Evolutionary conservation across 92 coral and sea anemone genomes (phyloP), one percentile per base, ranked within the genome.

Genomic region (Muricea muricata): DNA sequence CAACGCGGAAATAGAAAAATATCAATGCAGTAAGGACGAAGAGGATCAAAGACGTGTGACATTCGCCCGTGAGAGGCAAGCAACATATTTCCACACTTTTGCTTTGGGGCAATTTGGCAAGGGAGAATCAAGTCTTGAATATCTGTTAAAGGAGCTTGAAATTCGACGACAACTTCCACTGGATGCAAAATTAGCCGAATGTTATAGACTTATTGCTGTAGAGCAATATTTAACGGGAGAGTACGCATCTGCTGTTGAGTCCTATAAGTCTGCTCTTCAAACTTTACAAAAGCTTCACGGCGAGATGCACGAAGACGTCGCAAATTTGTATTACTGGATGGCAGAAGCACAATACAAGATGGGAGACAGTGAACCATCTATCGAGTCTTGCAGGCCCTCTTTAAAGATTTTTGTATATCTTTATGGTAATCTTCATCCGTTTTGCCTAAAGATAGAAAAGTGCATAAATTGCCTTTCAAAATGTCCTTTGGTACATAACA

Each of bases 221-320:
- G 69, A 45, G 20, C 88, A 85, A 32, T 7, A 61, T 28, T 17
- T n/a, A 29, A 13, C 39, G 0, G 35, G 7, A 7, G 78, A 76
- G 75, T 65, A 13, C 46, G 6, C 17, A 15, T 60, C 76, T 12
- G 84, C 89, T 48, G 50, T 78, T 3, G 39, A 77, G 4, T 78
- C 89, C 0, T 0, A 0, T 30, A 4, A 85, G 0, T 34, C 12
- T 46, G 40, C 89, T 0, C 18, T 85, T 0, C 65, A 65, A 7
- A 65, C 29, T 8, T 26, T 31, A 26, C 25, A 2, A 12, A 18
- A 48, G 47, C 47, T 61, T 5, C 71, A 63, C 42, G 79, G 75
- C 26, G 74, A 86, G 29, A 63, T 58, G 45, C 85, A 78, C 39
- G 73, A 52, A 56, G 46, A 34, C 17, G 48, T 73, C 6, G 89